These are phyloP conservation scores for Botrylloides violaceus DNA, from an alignment of 23 tunicate genomes.

Conservation along the genomic window DNA sequence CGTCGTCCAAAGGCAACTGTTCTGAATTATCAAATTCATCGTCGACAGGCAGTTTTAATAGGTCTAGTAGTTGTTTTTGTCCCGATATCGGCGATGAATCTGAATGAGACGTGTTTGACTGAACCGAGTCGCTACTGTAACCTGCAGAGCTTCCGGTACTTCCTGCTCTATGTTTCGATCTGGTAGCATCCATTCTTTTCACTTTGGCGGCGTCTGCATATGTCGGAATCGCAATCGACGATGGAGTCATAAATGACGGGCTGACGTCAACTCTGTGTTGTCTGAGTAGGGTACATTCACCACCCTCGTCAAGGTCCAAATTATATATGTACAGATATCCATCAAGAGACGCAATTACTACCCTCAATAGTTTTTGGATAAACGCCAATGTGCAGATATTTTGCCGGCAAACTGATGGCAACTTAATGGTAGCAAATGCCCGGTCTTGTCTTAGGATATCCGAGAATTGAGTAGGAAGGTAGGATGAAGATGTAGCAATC, in stretches of 20 bases:
- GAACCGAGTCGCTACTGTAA: constrained; percentile 27
- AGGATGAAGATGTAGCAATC: constrained; percentile 39
- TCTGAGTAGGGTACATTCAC: constrained; percentile 58
- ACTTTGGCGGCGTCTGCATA: constrained; percentile 58
- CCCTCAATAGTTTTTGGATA: constrained; percentile 35
- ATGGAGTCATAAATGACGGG: constrained; percentile 7
- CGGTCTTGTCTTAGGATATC: constrained; percentile 62
- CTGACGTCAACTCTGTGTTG: constrained; percentile 49
- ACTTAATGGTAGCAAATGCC: constrained; percentile 68
- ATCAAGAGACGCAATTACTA: constrained; percentile 66
- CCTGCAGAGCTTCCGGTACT: constrained; percentile 56
- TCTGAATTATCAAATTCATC: constrained; percentile 49
- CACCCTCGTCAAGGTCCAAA: constrained; percentile 48
- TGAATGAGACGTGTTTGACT: constrained; percentile 2
- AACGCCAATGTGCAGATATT: constrained; percentile 55
- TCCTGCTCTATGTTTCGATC: constrained; percentile 20
- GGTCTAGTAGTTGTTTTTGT: not conserved
- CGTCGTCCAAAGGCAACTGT: constrained; percentile 44
- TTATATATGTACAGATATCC: constrained; percentile 78
- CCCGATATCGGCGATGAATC: constrained; percentile 18
- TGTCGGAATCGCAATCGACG: constrained; percentile 9
- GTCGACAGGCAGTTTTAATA: not conserved
- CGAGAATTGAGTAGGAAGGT: constrained; percentile 55
- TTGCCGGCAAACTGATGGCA: constrained; percentile 40
- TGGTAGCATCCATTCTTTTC: not conserved